Evolutionary conservation across 2,113 vertebrate species (phyloP), one percentile per base, ranked within the genome.

Genomic region (Phrynosoma platyrhinos): DNA sequence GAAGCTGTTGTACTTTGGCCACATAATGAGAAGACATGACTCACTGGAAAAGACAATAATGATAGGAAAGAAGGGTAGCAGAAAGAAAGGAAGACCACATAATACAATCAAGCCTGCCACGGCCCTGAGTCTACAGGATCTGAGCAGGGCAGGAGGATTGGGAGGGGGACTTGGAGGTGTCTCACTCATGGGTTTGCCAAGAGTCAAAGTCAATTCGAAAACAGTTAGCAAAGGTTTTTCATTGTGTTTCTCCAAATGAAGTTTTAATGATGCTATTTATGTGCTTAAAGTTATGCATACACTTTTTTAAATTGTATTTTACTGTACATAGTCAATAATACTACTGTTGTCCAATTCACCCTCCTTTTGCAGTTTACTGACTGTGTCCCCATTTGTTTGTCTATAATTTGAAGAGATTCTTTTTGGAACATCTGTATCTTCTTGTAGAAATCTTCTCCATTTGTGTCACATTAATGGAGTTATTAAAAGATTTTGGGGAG

Each of bases 401-500:
- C 47, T 23, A n/a, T 72, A 47, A 55, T 84, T 85, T 76, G 42
- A 82, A 75, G 53, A 84, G 32, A 58, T 53, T 85, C 23, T 85
- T 53, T 76, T 64, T 85, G 52, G 62, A 85, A 76, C 25, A 5
- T 4, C 71, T 76, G n/a, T 5, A 13, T 40, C 32, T 71, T 85
- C 71, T 27, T 76, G 32, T 64, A 85, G 40, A 62, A 76, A 76
- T 76, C 71, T 30, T 85, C 55, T 85, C 83, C 36, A 42, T 53
- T 77, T 85, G 25, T 76, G 32, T 85, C 83, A 85, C 14, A 42
- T 76, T 76, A 85, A 85, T 77, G 76, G 74, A 32, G 25, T 53
- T 85, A 64, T 64, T 85, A 85, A 85, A 85, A 85, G 71, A 62
- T 16, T 85, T 81, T 7, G 21, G 5, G 5, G 21, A 14, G 72